A percentile compares a stretch with the other conserved stretches of the same genome.
Conservation (phyloP, 2,113 vertebrate genomes). For the Protobothrops mucrosquamatus region DNA sequence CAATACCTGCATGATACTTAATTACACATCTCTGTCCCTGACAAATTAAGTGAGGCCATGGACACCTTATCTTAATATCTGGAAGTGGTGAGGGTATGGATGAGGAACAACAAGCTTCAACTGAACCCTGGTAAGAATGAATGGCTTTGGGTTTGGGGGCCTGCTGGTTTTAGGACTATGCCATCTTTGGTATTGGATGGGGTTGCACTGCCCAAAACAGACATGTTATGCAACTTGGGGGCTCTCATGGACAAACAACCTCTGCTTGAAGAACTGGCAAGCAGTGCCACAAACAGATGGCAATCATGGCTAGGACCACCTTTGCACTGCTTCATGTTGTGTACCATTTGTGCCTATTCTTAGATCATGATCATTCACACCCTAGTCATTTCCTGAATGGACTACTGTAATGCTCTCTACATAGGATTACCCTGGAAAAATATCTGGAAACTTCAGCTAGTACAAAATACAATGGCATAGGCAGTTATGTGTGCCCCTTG, state of each 20-base stretch:
- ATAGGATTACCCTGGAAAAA: not conserved
- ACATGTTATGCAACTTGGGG: not conserved
- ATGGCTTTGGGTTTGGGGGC: not conserved
- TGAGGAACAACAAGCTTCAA: not conserved
- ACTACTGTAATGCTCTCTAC: not conserved
- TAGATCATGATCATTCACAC: not conserved
- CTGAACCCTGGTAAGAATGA: not conserved
- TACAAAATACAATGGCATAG: not conserved
- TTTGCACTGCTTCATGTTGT: not conserved
- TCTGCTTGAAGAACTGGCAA: not conserved
- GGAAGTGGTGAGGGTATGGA: not conserved
- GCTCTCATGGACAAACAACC: not conserved
- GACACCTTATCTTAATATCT: not conserved
- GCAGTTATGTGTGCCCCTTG: not conserved
- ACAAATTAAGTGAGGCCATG: not conserved
- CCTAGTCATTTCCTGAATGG: not conserved
- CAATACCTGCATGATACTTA: not conserved
- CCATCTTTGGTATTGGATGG: not conserved
- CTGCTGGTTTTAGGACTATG: not conserved
- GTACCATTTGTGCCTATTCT: not conserved
- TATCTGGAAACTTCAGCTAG: not conserved
- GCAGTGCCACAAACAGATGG: not conserved
- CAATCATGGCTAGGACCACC: too few species aligned
- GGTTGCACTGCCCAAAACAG: not conserved
- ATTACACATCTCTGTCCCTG: not conserved